phyloP scores from a whole-genome alignment of 1,140 invertebrate genomes.

The Bombus confusus region DNA sequence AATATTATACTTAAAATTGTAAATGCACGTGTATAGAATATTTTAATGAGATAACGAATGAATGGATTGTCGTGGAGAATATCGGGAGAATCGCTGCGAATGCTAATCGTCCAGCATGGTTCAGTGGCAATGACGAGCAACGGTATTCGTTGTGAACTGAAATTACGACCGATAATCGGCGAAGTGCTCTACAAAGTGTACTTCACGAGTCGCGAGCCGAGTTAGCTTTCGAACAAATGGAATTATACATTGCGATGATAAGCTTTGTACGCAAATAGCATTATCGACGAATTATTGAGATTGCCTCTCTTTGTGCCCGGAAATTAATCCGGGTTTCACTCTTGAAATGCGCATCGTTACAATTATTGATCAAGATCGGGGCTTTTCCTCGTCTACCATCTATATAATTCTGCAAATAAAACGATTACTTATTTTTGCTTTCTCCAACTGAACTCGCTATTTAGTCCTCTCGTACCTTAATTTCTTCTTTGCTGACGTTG shows the following conservation, averaged over 20 bases:
- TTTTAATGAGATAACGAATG: background rate
- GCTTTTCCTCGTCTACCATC: too few species aligned
- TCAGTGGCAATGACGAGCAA: slow-evolving; percentile 3
- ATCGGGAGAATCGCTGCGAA: background rate
- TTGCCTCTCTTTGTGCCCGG: slow-evolving; percentile 26
- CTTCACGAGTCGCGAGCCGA: slow-evolving; percentile 19
- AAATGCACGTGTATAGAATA: background rate
- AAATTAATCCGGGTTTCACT: background rate
- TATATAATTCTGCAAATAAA: background rate
- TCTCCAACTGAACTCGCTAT: background rate
- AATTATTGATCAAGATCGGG: slow-evolving; percentile 3
- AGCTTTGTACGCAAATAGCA: slow-evolving; percentile 33
- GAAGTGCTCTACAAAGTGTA: slow-evolving; percentile 43
- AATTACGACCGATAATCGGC: slow-evolving; percentile 69
- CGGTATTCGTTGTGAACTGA: slow-evolving; percentile 44
- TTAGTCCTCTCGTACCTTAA: background rate
- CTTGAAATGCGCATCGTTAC: background rate
- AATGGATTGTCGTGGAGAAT: background rate
- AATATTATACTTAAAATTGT: background rate
- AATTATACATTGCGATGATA: slow-evolving; percentile 47
- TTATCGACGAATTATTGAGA: slow-evolving; percentile 34
- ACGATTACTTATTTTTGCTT: background rate
- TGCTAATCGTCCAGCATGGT: slow-evolving; percentile 4
- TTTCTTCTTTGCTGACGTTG: background rate
- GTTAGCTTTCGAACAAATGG: slow-evolving; percentile 41